Base-by-base conservation (phyloP, 1,140 invertebrate species). In the Macrosteles quadrilineatus region DNA sequence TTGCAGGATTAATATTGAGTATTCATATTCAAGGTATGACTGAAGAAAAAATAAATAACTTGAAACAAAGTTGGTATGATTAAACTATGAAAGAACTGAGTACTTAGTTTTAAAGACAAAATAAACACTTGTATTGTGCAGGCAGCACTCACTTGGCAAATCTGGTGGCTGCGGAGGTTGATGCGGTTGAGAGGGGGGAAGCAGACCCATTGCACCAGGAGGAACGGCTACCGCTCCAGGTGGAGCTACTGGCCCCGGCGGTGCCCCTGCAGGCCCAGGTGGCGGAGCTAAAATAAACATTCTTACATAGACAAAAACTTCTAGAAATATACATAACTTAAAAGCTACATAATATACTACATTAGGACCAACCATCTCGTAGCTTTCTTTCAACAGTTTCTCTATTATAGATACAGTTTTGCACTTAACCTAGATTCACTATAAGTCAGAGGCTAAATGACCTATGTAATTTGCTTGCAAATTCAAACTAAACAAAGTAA, bases 101-200 rank as follows among this genome's bases (percentile, higher is more conserved):
- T 19, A 65, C 14, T 65, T 17, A 21, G 36, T 32, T 3, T n/a
- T n/a, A n/a, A n/a, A n/a, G 12, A 12, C 19, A n/a, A 65, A 36
- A 12, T 3, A 27, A n/a, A 36, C 9, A 4, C 9, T 65, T 36
- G 36, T n/a, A 14, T 65, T 36, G 30, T 40, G 45, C n/a, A n/a
- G n/a, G n/a, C n/a, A n/a, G n/a, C n/a, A 74, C 76, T 78, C 76
- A 83, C 82, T 81, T 71, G 82, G 82, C 71, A 82, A 70, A 68
- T 83, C 82, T 53, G 80, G 78, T 29, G 77, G 77, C 73, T 77
- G 80, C 62, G 75, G 77, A 66, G 77, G 77, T 74, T 74, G 76
- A 71, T 70, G 68, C 50, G 76, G 79, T 30, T 76, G 73, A 50
- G 78, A 74, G 31, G 76, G 76, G 23, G 76, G 77, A 30, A 76